Conservation (phyloP, 2,888 invertebrate genomes). For the Drosophila algonquin region DNA sequence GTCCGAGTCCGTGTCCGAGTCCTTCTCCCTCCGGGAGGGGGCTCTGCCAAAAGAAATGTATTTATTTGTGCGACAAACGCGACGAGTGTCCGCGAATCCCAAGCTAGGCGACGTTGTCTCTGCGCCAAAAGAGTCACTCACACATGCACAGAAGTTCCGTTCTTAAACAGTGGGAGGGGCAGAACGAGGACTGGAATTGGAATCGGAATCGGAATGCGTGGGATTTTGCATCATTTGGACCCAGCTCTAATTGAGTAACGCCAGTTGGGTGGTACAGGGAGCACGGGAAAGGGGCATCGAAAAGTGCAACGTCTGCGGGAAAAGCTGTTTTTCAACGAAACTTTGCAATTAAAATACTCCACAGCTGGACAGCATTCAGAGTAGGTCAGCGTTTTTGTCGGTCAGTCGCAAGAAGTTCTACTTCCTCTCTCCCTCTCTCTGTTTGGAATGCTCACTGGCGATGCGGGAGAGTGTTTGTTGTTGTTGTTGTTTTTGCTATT, state of each 20-base stretch:
- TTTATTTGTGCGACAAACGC: slow-evolving; percentile 70
- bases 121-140: slow-evolving; percentile 62
- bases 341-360: slow-evolving; percentile 47
- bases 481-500: neutral
- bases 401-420: slow-evolving; percentile 20
- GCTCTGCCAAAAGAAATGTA: slow-evolving; percentile 69
- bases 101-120: slow-evolving; percentile 43
- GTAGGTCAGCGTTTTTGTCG: slow-evolving; percentile 41
- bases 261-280: neutral
- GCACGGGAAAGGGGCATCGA: neutral
- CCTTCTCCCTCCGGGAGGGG: slow-evolving; percentile 20
- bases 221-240: slow-evolving; percentile 31
- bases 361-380: slow-evolving; percentile 40
- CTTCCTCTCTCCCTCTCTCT: slow-evolving; percentile 1
- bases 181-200: slow-evolving; percentile 29
- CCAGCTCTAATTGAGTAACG: slow-evolving; percentile 49
- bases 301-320: slow-evolving; percentile 45
- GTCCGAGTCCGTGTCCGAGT: slow-evolving; percentile 2
- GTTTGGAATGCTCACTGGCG: slow-evolving; percentile 1
- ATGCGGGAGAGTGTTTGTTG: slow-evolving; percentile 6
- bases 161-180: neutral
- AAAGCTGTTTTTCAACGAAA: slow-evolving; percentile 28
- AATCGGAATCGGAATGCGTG: slow-evolving; percentile 39
- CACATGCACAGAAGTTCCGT: neutral
- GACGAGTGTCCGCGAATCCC: slow-evolving; percentile 39